Evolutionary conservation across 2,113 vertebrate genomes (phyloP).

Genomic region (Drymodes brunneopygia): DNA sequence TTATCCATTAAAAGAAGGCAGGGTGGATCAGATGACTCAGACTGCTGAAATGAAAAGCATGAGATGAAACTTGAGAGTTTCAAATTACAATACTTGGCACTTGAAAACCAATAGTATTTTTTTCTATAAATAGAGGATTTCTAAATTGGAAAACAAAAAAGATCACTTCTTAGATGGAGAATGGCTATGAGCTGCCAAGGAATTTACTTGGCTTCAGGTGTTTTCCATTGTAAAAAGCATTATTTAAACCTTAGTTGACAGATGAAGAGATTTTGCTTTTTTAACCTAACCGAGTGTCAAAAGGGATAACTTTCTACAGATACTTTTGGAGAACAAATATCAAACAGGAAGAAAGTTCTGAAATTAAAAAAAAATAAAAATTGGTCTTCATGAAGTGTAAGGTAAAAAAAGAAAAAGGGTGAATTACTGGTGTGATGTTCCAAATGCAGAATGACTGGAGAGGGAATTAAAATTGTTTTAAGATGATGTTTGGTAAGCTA

Average conservation of each 20-base stretch:
- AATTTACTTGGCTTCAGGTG: not conserved
- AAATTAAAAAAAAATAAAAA: not conserved
- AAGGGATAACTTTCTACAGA: not conserved
- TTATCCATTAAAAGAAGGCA: not conserved
- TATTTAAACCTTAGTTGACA: not conserved
- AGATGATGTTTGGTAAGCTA: not conserved
- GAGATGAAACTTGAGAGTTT: not conserved
- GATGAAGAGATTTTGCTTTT: not conserved
- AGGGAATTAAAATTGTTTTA: not conserved
- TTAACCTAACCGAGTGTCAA: not conserved
- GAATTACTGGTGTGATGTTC: not conserved
- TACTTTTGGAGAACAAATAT: not conserved
- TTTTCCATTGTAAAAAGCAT: not conserved
- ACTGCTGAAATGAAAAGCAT: not conserved
- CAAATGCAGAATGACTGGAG: not conserved
- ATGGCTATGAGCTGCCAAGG: not conserved
- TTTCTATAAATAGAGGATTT: not conserved
- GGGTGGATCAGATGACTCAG: not conserved
- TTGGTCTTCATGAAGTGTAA: not conserved
- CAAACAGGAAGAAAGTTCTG: not conserved
- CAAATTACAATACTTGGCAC: not conserved
- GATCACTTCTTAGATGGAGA: not conserved
- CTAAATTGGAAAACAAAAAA: not conserved
- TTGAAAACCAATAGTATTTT: not conserved
- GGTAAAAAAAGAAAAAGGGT: accelerated